Evolutionary conservation across 2,113 vertebrate genomes (phyloP).

Genomic region (Galbula dea): DNA sequence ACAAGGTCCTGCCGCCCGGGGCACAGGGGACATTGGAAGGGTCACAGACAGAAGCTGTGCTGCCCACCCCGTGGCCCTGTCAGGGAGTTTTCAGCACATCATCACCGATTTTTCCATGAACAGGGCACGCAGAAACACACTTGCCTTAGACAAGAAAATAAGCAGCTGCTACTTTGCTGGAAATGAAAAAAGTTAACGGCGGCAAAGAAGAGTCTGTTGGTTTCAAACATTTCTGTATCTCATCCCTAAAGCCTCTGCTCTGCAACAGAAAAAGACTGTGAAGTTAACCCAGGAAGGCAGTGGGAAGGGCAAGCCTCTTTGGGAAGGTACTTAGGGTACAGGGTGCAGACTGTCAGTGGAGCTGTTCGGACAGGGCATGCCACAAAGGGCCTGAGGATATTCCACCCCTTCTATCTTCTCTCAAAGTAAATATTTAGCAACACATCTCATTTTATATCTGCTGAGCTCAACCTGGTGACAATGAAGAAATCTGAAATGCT

Average conservation of each 20-base stretch:
- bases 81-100: not conserved
- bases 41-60: accelerated
- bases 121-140: not conserved
- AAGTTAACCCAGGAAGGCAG: no score
- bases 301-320: not conserved
- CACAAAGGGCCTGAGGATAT: not conserved
- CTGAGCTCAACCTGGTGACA: not conserved
- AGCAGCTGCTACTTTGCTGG: not conserved
- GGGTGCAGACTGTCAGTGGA: accelerated
- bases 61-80: not conserved
- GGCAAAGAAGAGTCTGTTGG: not conserved
- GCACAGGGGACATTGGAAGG: not conserved
- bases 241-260: not conserved
- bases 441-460: not conserved
- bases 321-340: accelerated
- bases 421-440: not conserved
- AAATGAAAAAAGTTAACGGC: not conserved
- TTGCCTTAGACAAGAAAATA: not conserved
- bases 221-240: not conserved
- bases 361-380: not conserved
- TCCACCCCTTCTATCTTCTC: not conserved
- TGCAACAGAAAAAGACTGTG: no score
- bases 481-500: not conserved
- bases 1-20: accelerated
- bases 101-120: not conserved